Percentiles rank a stretch among this genome's conserved stretches.
These are phyloP conservation scores for Hippasteria phrygiana DNA, from an alignment of 53 echinoderm and acorn worm species.

Conservation along the genomic window DNA sequence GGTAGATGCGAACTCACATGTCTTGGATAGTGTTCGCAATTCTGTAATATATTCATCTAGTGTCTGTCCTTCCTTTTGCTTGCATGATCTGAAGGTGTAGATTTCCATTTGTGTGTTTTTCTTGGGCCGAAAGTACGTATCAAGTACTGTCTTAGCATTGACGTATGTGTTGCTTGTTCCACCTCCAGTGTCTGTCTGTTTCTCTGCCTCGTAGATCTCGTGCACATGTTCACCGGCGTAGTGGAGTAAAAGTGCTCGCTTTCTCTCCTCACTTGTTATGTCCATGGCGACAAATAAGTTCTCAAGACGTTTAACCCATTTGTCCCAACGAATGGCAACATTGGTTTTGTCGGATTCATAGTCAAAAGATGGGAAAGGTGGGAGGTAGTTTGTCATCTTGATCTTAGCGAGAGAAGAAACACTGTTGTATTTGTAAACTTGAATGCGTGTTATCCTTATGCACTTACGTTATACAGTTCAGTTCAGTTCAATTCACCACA, in stretches of 20 bases:
- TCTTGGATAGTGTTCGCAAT: not conserved
- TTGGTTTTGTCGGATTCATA: constrained; percentile 6
- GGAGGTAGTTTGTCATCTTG: constrained; percentile 14
- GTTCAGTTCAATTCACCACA: too few species aligned
- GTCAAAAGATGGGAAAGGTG: constrained; percentile 11
- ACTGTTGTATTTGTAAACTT: too few species aligned
- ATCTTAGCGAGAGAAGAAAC: too few species aligned
- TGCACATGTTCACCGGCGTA: not conserved
- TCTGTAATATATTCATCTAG: not conserved
- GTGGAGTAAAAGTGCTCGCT: not conserved
- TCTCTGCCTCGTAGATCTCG: constrained; percentile 26
- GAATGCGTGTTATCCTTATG: too few species aligned
- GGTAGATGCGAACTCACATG: not conserved
- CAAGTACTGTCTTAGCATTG: not conserved
- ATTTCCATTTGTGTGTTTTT: constrained; percentile 27
- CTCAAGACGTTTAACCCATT: constrained; percentile 10
- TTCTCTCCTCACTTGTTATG: not conserved
- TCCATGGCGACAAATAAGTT: constrained; percentile 25
- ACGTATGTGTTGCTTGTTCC: not conserved
- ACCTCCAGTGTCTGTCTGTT: not conserved
- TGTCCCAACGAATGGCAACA: not conserved
- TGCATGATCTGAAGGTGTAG: not conserved
- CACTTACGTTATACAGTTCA: too few species aligned
- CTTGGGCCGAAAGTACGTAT: constrained; percentile 10
- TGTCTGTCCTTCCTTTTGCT: constrained; percentile 12